Evolutionary conservation across 2,888 invertebrate genomes (phyloP), one percentile per base, ranked within the genome.

Genomic region (Marasmarcha lunaedactyla): DNA sequence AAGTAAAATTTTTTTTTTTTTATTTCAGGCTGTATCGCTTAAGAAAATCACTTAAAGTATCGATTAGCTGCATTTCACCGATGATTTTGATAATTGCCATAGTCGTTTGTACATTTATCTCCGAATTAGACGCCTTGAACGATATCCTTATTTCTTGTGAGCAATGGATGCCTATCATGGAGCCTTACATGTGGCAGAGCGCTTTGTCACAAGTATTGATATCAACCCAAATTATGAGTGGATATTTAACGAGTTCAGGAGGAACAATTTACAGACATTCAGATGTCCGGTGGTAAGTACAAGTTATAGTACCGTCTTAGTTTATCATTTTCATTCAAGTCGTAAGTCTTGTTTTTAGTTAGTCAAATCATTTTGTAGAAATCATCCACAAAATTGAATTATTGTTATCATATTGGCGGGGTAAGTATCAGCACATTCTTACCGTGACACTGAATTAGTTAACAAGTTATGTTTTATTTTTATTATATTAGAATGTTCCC

Each of bases 211-310:
- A 89, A 61, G 85, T 89, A 35, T 71, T 89, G 51, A 70, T 89
- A 55, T 89, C 89, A 0, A 86, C 88, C 1, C 87, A 88, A 41
- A 71, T 89, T 35, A 86, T 88, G 44, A 86, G 88, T 51, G 89
- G 89, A 14, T 86, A 87, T 45, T 79, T 89, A 42, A 83, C 87
- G 20, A 89, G 89, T 35, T 85, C 87, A 34, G 88, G 89, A 9
- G 88, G 88, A 14, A 84, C 86, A 33, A 70, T 89, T 15, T 89
- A 88, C 53, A 85, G 85, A 45, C 85, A 89, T 65, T 86, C 85
- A 37, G 88, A 88, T 64, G 88, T 89, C 20, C 79, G 89, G 58
- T 88, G 88, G 89, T 89, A 71, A 84, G 77, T 55, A n/a, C n/a
- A n/a, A n/a, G n/a, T n/a, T n/a, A 25, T 36, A 20, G 20, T 20